Percentiles rank a stretch among this genome's conserved stretches.
These are phyloP conservation scores for Drosophila melanica DNA, from an alignment of 1,140 invertebrate species.

Conservation along the genomic window DNA sequence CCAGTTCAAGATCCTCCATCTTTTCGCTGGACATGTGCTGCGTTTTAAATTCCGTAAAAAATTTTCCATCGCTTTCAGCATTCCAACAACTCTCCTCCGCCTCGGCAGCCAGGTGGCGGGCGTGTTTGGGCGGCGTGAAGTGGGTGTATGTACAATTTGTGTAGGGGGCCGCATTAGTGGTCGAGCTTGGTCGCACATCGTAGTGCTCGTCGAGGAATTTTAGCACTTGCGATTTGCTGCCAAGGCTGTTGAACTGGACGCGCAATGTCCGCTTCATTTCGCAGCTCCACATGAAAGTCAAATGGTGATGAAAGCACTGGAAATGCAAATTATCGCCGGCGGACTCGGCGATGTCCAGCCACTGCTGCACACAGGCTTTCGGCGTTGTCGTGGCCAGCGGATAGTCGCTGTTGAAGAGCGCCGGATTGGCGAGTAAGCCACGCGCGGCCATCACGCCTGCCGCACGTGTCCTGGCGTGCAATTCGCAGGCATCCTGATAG, in stretches of 20 bases:
- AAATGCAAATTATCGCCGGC: slow-evolving; percentile 87
- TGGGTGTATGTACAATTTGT: slow-evolving; percentile 67
- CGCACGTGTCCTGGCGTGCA: slow-evolving; percentile 89
- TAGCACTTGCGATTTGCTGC: slow-evolving; percentile 88
- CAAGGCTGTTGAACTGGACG: slow-evolving; percentile 91
- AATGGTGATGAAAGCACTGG: slow-evolving; percentile 95
- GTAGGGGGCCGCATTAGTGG: slow-evolving; percentile 23
- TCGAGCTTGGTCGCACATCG: slow-evolving; percentile 44
- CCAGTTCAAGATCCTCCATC: slow-evolving; percentile 52
- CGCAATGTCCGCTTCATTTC: slow-evolving; percentile 89
- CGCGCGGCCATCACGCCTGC: slow-evolving; percentile 95
- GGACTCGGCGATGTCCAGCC: slow-evolving; percentile 90
- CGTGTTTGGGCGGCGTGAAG: slow-evolving; percentile 62
- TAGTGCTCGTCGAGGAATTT: slow-evolving; percentile 86
- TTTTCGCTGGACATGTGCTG: slow-evolving; percentile 42
- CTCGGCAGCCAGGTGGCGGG: slow-evolving; percentile 53
- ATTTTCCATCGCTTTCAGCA: slow-evolving; percentile 66
- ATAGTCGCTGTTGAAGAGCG: slow-evolving; percentile 90
- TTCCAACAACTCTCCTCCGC: slow-evolving; percentile 53
- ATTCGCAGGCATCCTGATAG: slow-evolving; percentile 88
- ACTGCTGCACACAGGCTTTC: slow-evolving; percentile 91
- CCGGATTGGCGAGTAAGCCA: slow-evolving; percentile 95
- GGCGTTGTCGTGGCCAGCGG: slow-evolving; percentile 89
- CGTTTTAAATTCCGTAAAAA: slow-evolving; percentile 67
- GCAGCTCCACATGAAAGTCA: slow-evolving; percentile 96